Conservation (phyloP, 2,113 vertebrate genomes). For the Sigmodon hispidus region DNA sequence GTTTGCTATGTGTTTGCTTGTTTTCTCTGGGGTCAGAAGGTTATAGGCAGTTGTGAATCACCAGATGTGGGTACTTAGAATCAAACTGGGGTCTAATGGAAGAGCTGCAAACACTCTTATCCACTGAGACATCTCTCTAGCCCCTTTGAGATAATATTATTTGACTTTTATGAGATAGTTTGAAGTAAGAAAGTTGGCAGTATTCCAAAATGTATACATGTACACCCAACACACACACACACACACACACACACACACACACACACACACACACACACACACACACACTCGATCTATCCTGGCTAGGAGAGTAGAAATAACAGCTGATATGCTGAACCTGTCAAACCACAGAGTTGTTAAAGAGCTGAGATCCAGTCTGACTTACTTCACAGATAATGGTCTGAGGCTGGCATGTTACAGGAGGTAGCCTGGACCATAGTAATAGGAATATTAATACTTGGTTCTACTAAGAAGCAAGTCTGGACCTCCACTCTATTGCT, state of each 20-base stretch:
- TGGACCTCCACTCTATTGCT: background rate
- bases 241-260: background rate
- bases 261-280: background rate
- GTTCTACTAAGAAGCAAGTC: background rate
- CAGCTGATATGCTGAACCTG: background rate
- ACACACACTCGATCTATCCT: background rate
- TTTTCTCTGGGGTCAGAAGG: background rate
- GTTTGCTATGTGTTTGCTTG: background rate
- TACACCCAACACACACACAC: background rate
- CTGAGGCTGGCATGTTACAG: background rate
- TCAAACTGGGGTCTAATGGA: background rate
- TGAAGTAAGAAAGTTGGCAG: conserved; percentile 21
- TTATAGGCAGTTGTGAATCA: background rate
- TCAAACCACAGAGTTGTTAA: background rate
- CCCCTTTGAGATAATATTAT: conserved; percentile 19
- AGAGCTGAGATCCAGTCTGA: conserved; percentile 19
- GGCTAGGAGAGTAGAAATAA: conserved; percentile 8
- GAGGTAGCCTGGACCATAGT: background rate
- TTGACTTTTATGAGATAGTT: conserved; percentile 47
- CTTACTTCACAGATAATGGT: conserved; percentile 8
- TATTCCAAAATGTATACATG: conserved; percentile 16
- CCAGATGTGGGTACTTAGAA: background rate
- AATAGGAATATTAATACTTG: background rate
- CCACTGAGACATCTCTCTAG: background rate
- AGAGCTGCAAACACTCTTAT: background rate